A percentile compares a stretch with the other conserved stretches of the same genome.
Conservation (phyloP, 2,113 vertebrate species). For the Sinosuthora webbiana region DNA sequence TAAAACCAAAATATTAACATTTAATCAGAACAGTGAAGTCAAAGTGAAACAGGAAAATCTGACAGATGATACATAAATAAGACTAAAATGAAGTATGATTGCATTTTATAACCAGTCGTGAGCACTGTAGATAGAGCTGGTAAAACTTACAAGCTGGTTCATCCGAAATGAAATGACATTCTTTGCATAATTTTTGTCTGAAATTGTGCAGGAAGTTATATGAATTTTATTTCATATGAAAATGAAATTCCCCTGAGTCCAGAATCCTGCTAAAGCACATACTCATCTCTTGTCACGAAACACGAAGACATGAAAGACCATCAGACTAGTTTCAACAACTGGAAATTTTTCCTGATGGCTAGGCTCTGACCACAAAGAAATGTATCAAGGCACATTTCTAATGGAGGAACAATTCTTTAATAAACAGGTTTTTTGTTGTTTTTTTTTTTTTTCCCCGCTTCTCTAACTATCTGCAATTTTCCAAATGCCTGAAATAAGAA, state of each 20-base stretch:
- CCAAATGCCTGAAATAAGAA: not conserved
- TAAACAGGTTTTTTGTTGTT: not conserved
- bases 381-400: not conserved
- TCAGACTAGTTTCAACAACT: not conserved
- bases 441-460: not conserved
- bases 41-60: not conserved
- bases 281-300: not conserved
- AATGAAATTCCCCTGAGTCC: not conserved
- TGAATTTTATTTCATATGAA: not conserved
- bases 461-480: not conserved
- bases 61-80: not conserved
- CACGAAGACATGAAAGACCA: not conserved
- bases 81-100: not conserved
- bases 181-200: not conserved
- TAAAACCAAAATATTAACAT: conserved; percentile 12
- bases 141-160: not conserved
- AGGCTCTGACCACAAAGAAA: not conserved
- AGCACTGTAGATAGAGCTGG: not conserved
- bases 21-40: not conserved
- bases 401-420: not conserved
- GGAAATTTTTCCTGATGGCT: not conserved
- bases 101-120: not conserved
- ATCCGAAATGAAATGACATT: not conserved
- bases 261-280: not conserved
- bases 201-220: not conserved